These are phyloP conservation scores for Rhagoletis pomonella DNA, from an alignment of 1,140 invertebrate genomes.

Conservation along the genomic window DNA sequence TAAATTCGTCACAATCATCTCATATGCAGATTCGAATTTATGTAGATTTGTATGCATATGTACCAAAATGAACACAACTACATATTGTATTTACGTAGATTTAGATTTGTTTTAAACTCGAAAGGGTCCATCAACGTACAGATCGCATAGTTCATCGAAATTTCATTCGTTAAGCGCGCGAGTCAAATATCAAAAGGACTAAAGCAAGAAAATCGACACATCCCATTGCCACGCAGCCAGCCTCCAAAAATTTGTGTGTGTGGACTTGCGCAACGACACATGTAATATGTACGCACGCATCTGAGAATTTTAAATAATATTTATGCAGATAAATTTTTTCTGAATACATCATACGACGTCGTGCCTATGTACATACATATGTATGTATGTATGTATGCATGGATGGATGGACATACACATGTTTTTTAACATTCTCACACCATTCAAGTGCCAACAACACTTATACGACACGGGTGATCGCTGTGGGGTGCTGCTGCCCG, in stretches of 20 bases:
- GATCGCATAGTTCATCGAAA: background rate
- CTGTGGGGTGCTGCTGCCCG: conserved; percentile 14
- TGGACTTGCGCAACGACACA: conserved; percentile 6
- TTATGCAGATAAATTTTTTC: too few relatives aligned
- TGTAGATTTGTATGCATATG: background rate
- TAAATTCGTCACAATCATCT: background rate
- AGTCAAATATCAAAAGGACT: conserved; percentile 54
- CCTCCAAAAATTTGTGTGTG: background rate
- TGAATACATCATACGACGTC: too few relatives aligned
- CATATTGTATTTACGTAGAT: too few relatives aligned
- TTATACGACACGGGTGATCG: conserved; percentile 1
- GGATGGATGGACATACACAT: background rate
- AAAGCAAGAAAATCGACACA: conserved; percentile 45
- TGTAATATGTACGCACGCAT: conserved; percentile 10
- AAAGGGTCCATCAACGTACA: conserved; percentile 25
- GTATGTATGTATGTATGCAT: background rate
- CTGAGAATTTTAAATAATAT: background rate
- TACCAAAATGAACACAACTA: too few relatives aligned
- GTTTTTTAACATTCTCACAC: background rate
- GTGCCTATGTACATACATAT: background rate
- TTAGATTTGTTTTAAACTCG: background rate
- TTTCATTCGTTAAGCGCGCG: background rate
- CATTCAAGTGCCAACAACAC: conserved; percentile 36
- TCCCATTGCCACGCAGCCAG: conserved; percentile 17
- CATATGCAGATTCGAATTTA: background rate